These are phyloP conservation scores for Callipepla squamata DNA, from an alignment of 2,113 vertebrate genomes.

Conservation along the genomic window DNA sequence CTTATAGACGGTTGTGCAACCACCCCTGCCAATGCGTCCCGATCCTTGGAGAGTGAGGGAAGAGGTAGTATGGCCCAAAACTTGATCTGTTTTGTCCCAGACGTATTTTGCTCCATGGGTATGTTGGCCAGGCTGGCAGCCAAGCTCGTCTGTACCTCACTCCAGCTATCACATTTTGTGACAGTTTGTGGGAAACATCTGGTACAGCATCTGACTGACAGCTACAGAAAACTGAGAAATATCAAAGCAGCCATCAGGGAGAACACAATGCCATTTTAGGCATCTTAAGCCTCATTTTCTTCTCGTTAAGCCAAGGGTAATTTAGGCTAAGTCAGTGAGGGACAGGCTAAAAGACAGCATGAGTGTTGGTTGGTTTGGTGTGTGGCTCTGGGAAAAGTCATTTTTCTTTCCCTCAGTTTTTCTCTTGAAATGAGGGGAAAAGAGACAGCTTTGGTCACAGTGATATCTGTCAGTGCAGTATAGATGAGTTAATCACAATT, in stretches of 20 bases:
- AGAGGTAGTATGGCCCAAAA: not conserved
- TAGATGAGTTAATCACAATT: not conserved
- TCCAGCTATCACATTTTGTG: constrained; percentile 27
- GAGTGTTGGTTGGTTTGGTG: not conserved
- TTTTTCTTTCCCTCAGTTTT: not conserved
- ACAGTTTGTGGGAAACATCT: constrained; percentile 57
- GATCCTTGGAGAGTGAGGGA: not conserved
- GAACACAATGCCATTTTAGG: not conserved
- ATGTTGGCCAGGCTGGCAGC: not conserved
- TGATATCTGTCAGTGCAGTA: not conserved
- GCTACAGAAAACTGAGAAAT: constrained; percentile 43
- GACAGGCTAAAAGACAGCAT: not conserved
- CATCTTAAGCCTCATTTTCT: not conserved
- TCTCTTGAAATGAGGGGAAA: not conserved
- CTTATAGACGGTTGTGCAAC: not conserved
- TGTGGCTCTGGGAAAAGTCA: fast-evolving
- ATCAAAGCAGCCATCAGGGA: constrained; percentile 28
- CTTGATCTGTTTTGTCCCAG: not conserved
- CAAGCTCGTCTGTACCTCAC: not conserved
- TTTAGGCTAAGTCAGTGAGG: not conserved
- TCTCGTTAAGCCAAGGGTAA: not conserved
- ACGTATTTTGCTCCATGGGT: not conserved
- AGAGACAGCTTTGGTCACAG: not conserved
- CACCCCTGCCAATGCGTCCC: not conserved
- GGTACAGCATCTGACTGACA: constrained; percentile 55